Percentiles rank a stretch among this genome's conserved stretches.
Conservation (phyloP, 2,888 invertebrate species). For the Platynereis dumerilii region DNA sequence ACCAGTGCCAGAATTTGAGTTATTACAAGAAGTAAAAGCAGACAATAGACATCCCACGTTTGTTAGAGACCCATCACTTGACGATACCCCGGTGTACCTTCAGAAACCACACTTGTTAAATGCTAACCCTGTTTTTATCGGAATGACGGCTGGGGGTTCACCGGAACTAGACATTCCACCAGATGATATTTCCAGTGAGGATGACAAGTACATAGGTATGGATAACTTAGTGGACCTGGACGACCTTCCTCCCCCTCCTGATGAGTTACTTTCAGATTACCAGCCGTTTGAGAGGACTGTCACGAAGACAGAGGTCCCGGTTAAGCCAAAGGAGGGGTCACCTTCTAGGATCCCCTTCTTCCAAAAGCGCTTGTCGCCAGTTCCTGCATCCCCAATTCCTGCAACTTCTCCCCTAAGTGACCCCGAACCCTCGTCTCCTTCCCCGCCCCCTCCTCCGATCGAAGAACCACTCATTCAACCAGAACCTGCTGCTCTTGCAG, state of each 20-base stretch:
- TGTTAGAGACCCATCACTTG: background rate
- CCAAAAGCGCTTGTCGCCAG: no score
- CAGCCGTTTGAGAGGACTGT: no score
- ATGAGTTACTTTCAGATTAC: slow-evolving; percentile 34
- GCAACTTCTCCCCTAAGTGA: background rate
- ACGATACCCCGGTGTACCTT: slow-evolving; percentile 10
- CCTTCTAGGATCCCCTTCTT: no score
- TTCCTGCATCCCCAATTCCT: no score
- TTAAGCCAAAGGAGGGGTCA: no score
- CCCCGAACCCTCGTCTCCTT: slow-evolving; percentile 6
- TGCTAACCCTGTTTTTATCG: background rate
- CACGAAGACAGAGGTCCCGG: no score
- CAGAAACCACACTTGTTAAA: background rate
- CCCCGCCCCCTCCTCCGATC: no score
- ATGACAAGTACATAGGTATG: slow-evolving; percentile 29
- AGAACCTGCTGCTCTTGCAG: no score
- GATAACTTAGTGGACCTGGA: slow-evolving; percentile 23
- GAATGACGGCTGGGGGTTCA: background rate
- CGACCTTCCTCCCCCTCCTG: slow-evolving; percentile 39
- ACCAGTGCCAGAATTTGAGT: no score
- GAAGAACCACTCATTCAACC: no score
- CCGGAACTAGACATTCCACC: slow-evolving; percentile 38
- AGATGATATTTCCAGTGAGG: slow-evolving; percentile 41
- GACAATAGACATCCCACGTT: background rate
- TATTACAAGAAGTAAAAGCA: background rate